These are phyloP conservation scores for Iphiclides podalirius DNA, from an alignment of 2,888 invertebrate genomes.

Conservation along the genomic window DNA sequence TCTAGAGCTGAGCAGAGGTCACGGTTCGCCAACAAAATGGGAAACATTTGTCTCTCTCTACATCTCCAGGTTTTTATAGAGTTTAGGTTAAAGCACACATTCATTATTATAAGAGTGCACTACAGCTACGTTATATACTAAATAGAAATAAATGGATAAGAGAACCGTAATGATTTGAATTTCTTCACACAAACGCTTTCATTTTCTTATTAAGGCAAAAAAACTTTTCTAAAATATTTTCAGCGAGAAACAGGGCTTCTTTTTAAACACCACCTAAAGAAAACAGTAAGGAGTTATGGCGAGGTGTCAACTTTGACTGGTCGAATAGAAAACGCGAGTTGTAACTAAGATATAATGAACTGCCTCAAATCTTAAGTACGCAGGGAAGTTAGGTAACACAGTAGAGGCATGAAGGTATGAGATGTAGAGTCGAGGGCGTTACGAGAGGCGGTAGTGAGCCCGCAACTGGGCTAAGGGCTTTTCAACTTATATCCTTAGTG, in stretches of 20 bases:
- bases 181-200: no score
- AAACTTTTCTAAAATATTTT: neutral
- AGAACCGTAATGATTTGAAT: no score
- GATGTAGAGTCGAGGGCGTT: constrained; percentile 39
- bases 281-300: constrained; percentile 17
- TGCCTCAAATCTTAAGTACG: constrained; percentile 20
- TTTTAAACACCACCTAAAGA: constrained; percentile 18
- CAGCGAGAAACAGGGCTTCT: neutral
- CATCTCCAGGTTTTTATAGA: no score
- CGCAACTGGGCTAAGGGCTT: constrained; percentile 67
- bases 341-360: constrained; percentile 21
- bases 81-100: no score
- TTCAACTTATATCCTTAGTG: constrained; percentile 45
- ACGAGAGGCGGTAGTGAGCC: constrained; percentile 37
- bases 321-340: neutral
- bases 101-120: no score
- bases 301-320: constrained; percentile 17
- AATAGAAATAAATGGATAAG: no score
- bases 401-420: constrained; percentile 39
- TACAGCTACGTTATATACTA: no score
- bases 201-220: neutral
- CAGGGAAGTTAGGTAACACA: constrained; percentile 24
- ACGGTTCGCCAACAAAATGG: no score
- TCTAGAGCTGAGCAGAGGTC: no score
- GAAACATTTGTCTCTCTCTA: no score